phyloP scores from a whole-genome alignment of 2,797 vertebrate genomes.

The Smutsia temminckii region DNA sequence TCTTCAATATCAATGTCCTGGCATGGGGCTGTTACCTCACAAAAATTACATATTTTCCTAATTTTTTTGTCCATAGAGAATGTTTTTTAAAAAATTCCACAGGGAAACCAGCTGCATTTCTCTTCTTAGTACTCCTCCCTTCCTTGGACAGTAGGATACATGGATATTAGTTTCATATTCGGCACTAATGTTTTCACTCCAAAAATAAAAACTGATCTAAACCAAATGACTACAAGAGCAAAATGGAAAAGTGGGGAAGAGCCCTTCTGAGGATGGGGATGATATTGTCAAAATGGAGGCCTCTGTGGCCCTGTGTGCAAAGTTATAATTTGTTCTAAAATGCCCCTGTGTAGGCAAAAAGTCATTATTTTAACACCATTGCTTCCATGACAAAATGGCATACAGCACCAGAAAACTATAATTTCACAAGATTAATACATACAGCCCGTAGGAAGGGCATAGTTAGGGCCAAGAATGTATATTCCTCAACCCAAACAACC shows the following conservation, averaged over 20 bases:
- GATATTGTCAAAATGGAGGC: neutral
- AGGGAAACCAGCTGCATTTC: neutral
- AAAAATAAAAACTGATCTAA: neutral
- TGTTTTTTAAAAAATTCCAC: neutral
- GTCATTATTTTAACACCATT: neutral
- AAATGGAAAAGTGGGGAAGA: neutral
- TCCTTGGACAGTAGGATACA: neutral
- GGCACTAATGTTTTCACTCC: neutral
- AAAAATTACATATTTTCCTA: neutral
- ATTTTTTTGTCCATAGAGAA: neutral
- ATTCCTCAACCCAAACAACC: conserved; percentile 5
- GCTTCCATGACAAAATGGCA: neutral
- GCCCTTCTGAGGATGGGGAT: neutral
- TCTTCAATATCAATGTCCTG: neutral
- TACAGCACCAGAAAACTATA: neutral
- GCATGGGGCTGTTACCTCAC: neutral
- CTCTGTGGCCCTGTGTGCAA: neutral
- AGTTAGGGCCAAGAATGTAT: no score
- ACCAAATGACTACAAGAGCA: neutral
- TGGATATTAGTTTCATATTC: conserved; percentile 5
- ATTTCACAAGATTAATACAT: neutral
- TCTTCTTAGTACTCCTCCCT: neutral
- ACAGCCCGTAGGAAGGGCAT: neutral
- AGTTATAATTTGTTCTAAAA: neutral
- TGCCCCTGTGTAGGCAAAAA: neutral